Percentiles rank a stretch among this genome's conserved stretches.
Evolutionary conservation across 2,113 vertebrate genomes (phyloP).

Genomic region (Clarias batrachus): DNA sequence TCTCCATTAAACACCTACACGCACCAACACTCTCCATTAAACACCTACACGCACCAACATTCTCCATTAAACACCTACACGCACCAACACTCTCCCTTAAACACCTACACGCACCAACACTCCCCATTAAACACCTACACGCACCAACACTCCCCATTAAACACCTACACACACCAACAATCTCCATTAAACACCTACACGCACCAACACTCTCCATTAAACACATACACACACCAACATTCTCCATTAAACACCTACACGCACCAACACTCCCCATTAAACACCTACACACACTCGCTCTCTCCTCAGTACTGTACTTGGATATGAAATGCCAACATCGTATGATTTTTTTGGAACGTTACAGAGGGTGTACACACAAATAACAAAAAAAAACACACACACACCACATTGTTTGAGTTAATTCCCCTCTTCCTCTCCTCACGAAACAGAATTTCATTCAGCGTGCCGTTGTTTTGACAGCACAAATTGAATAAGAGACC

Average conservation of each 20-base stretch:
- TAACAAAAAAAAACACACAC: neutral
- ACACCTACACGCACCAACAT: neutral
- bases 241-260: neutral
- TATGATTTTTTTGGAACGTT: neutral
- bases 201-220: neutral
- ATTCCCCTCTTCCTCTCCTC: neutral
- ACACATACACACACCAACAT: neutral
- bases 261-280: neutral
- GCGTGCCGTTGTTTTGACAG: slow-evolving; percentile 71
- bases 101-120: neutral
- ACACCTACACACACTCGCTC: neutral
- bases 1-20: neutral
- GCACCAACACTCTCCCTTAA: neutral
- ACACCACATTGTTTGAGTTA: slow-evolving; percentile 24
- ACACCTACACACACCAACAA: neutral
- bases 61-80: neutral
- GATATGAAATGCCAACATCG: neutral
- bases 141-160: neutral
- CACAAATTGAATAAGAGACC: slow-evolving; percentile 63
- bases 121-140: neutral
- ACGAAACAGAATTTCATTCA: slow-evolving; percentile 63
- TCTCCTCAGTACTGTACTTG: neutral
- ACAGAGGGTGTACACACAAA: neutral
- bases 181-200: neutral
- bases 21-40: neutral